Evolutionary conservation across 2,113 vertebrate genomes (phyloP).

Genomic region (Himantopus leucocephalus): DNA sequence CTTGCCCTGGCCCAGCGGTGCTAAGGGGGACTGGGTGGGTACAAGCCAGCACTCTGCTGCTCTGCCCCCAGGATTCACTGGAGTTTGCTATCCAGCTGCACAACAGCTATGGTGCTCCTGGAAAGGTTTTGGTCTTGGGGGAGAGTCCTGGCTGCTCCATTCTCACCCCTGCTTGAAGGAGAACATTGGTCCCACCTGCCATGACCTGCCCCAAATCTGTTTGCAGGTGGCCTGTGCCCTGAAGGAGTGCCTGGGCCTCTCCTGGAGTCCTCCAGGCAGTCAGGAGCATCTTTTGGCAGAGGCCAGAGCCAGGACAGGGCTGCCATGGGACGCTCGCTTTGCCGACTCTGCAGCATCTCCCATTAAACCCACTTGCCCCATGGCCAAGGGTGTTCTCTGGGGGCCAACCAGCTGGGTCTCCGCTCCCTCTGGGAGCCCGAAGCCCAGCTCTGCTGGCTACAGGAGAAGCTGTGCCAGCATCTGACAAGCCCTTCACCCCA

Average conservation of each 20-base stretch:
- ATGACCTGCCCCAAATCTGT: background rate
- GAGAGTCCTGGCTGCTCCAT: background rate
- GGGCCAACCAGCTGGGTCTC: background rate
- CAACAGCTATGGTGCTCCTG: background rate
- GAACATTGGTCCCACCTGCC: background rate
- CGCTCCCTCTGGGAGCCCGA: background rate
- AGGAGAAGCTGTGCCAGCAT: background rate
- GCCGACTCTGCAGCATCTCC: background rate
- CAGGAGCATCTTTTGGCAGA: background rate
- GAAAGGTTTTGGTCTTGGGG: background rate
- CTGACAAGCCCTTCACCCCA: background rate
- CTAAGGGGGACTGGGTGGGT: background rate
- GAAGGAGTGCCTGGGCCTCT: background rate
- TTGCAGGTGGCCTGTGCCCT: background rate
- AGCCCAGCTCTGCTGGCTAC: background rate
- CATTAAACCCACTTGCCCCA: background rate
- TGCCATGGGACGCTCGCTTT: background rate
- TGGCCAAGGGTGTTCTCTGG: background rate
- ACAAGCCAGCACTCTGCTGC: background rate
- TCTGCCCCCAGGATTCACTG: background rate
- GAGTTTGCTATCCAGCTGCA: background rate
- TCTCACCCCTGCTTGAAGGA: background rate
- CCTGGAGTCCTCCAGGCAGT: background rate
- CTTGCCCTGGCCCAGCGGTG: background rate
- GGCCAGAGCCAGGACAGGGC: background rate